A percentile compares a stretch with the other conserved stretches of the same genome.
phyloP scores from a whole-genome alignment of 1,140 invertebrate genomes.

The Habropoda laboriosa region DNA sequence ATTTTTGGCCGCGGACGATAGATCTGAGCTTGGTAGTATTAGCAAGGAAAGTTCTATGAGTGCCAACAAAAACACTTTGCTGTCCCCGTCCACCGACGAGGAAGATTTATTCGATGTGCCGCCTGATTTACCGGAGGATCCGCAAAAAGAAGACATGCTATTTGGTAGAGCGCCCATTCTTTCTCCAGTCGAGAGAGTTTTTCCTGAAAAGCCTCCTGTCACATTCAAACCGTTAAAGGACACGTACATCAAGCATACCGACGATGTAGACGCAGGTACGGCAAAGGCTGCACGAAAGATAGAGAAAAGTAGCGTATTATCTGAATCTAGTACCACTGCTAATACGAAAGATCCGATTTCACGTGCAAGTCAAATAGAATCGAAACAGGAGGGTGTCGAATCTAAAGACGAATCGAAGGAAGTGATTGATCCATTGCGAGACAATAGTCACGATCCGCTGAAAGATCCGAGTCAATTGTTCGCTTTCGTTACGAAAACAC shows the following conservation, averaged over 20 bases:
- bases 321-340: background rate
- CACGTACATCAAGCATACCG: conserved; percentile 20
- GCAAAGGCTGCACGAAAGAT: background rate
- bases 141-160: conserved; percentile 76
- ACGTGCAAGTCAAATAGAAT: background rate
- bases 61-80: conserved; percentile 75
- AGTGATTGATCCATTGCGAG: conserved; percentile 73
- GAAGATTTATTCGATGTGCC: conserved; percentile 82
- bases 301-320: background rate
- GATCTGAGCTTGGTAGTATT: conserved; percentile 74
- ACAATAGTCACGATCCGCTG: conserved; percentile 74
- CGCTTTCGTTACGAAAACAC: conserved; percentile 79
- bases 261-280: background rate
- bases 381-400: background rate
- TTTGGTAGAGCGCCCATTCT: conserved; percentile 78
- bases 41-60: conserved; percentile 74
- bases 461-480: conserved; percentile 79
- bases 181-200: conserved; percentile 69
- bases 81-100: conserved; percentile 82
- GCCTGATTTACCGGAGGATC: conserved; percentile 79
- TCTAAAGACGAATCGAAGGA: conserved; percentile 19
- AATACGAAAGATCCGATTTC: background rate
- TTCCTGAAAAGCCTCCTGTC: conserved; percentile 24
- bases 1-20: conserved; percentile 66
- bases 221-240: conserved; percentile 32